Conservation (phyloP, 1,140 invertebrate species). For the Drosophila funebris region DNA sequence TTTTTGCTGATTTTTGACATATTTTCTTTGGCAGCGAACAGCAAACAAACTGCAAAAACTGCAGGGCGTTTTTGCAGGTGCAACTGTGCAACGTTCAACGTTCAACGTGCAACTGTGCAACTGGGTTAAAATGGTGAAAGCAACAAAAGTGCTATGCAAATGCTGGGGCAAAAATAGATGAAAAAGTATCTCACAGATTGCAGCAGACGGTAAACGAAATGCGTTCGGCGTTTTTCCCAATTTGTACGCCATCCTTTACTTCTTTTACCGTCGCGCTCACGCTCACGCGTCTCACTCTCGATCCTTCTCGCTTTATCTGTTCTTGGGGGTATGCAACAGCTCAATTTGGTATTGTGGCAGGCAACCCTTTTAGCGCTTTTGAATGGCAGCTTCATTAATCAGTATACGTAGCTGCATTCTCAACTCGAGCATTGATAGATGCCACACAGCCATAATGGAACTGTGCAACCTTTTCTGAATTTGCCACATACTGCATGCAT, state of each 20-base stretch:
- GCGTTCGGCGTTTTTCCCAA: slow-evolving; percentile 53
- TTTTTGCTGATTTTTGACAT: slow-evolving; percentile 77
- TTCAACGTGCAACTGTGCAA: slow-evolving; percentile 41
- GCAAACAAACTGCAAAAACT: slow-evolving; percentile 71
- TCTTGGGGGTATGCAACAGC: slow-evolving; percentile 64
- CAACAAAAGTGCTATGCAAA: slow-evolving; percentile 61
- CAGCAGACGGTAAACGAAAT: slow-evolving; percentile 59
- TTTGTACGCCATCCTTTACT: slow-evolving; percentile 39
- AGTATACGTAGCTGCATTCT: slow-evolving; percentile 47
- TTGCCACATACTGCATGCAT: neutral
- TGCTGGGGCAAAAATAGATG: slow-evolving; percentile 57
- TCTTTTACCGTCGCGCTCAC: neutral
- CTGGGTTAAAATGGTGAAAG: slow-evolving; percentile 61
- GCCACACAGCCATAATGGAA: slow-evolving; percentile 2
- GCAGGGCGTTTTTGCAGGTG: slow-evolving; percentile 66
- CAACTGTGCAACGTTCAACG: slow-evolving; percentile 13
- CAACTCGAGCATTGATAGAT: slow-evolving; percentile 21
- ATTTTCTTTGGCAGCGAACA: slow-evolving; percentile 64
- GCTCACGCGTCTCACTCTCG: neutral
- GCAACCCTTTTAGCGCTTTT: slow-evolving; percentile 52
- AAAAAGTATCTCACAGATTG: slow-evolving; percentile 53
- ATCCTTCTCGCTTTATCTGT: neutral
- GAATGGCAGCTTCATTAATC: slow-evolving; percentile 81
- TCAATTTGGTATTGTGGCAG: slow-evolving; percentile 61
- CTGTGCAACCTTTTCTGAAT: neutral